Base-by-base conservation (phyloP, 2,888 invertebrate genomes). In the Yponomeuta plumbellus region DNA sequence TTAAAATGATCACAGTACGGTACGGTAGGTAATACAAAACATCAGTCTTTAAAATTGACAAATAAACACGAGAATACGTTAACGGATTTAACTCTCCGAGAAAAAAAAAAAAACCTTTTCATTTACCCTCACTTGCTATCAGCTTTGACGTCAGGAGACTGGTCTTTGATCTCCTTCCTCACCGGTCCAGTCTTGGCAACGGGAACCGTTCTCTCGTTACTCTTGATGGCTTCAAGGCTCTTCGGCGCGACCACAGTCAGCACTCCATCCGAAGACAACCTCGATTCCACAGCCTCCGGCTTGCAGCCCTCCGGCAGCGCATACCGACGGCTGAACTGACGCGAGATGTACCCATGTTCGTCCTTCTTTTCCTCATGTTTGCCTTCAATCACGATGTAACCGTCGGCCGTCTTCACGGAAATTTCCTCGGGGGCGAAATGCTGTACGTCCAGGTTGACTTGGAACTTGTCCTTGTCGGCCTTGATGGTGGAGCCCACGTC, bases 341-440 rank as follows among this genome's bases (percentile, higher is more conserved):
- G 91, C 0, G 94, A 93, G 65, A 96, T 92, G 71, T 88, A 94
- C 0, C 96, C 96, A 73, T 95, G 94, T 26, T 94, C 93, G 72
- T 95, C 95, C 68, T 93, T 91, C 73, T 94, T 94, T 75, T 96
- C 96, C 72, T 95, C 95, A 73, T 96, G 96, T 76, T 94, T 95
- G 0, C 94, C 96, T 77, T 96, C 95, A 11, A 95, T 87, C 4
- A 95, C 88, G 13, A 96, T 91, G 64, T 84, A 91, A 64, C 93
- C 92, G 66, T 95, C 95, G 0, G 92, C 91, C 0, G 94, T 94
- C 79, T 95, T 96, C 0, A 96, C 95, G 0, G 92, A 88, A 59
- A 96, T 93, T 75, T 96, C 96, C 62, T 94, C 92, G 0, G 96
- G 96, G 2, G 92, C 81, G 74, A 95, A 96, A 71, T 95, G 94